Evolutionary conservation across 2,888 invertebrate species (phyloP), one percentile per base, ranked within the genome.

Genomic region (Caenorhabditis sp.): DNA sequence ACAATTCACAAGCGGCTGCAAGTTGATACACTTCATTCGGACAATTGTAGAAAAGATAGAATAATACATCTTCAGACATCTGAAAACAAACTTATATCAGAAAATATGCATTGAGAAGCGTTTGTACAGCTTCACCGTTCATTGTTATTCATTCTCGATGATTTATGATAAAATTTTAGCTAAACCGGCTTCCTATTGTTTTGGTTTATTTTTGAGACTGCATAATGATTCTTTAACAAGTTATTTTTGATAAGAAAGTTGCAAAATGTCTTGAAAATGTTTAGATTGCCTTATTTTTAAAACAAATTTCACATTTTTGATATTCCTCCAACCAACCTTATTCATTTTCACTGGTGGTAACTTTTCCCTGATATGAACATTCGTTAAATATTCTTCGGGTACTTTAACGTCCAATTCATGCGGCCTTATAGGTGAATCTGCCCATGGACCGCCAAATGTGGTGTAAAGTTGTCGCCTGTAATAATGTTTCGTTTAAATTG

Each of bases 11-110:
- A 87, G 97, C 97, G 83, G 97, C 97, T 88, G 95, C 95, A 87
- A 97, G 91, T 91, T 99, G 99, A 91, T 97, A 92, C 86, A 95
- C 93, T 91, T 99, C 97, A 87, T 97, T 96, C 88, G 95, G 94
- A 90, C 95, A 97, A 91, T 95, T 97, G 91, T 99, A 99, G 91
- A 97, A 99, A 91, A 99, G 92, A 91, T 95, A 99, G 91, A 99
- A 99, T 87, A 99, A 92, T 88, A 97, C 92, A 90, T 99, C 97
- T 90, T 99, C 99, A 31, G 83, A 79, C 14, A 84, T n/a, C n/a
- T n/a, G n/a, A n/a, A n/a, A n/a, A n/a, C n/a, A n/a, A n/a, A n/a
- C n/a, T n/a, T n/a, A n/a, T n/a, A n/a, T n/a, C n/a, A n/a, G n/a
- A n/a, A n/a, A n/a, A n/a, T n/a, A n/a, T n/a, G n/a, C n/a, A n/a